A percentile compares a stretch with the other conserved stretches of the same genome.
These are phyloP conservation scores for Sylvia borin DNA, from an alignment of 2,797 vertebrate genomes.

Conservation along the genomic window DNA sequence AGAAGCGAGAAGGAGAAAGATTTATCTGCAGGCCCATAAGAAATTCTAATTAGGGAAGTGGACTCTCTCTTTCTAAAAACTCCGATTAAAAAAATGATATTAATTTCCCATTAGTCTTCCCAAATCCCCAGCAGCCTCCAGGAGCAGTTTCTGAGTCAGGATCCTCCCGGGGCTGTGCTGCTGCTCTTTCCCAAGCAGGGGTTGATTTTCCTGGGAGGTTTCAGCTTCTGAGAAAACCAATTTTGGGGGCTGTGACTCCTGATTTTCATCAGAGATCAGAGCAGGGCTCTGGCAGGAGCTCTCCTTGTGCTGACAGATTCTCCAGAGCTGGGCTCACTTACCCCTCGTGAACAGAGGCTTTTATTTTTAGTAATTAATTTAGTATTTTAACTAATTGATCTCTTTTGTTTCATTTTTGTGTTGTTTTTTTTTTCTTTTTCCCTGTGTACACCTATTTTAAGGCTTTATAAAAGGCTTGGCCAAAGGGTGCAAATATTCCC, in stretches of 20 bases:
- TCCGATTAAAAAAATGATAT: slow-evolving; percentile 25
- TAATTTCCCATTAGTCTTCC: slow-evolving; percentile 55
- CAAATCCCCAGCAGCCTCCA: background rate
- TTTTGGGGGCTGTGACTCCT: background rate
- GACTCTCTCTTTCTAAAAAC: slow-evolving; percentile 11
- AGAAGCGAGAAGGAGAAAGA: background rate
- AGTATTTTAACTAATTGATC: background rate
- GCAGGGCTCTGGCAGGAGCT: background rate
- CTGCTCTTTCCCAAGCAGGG: background rate
- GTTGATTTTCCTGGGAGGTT: background rate
- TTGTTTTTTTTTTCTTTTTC: too few species aligned
- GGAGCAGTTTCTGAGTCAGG: background rate
- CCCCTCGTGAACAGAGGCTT: background rate
- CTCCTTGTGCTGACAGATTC: background rate
- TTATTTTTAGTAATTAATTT: slow-evolving; percentile 10
- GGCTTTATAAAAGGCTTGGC: background rate
- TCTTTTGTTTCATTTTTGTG: background rate
- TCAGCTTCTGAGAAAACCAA: background rate
- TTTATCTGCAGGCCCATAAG: background rate
- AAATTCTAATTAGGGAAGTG: background rate
- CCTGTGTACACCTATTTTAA: background rate
- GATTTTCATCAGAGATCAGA: background rate
- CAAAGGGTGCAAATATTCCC: background rate
- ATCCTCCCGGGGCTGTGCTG: background rate
- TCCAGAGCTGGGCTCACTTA: background rate